These are phyloP conservation scores for Erebia palarica DNA, from an alignment of 2,888 invertebrate genomes.

Conservation along the genomic window DNA sequence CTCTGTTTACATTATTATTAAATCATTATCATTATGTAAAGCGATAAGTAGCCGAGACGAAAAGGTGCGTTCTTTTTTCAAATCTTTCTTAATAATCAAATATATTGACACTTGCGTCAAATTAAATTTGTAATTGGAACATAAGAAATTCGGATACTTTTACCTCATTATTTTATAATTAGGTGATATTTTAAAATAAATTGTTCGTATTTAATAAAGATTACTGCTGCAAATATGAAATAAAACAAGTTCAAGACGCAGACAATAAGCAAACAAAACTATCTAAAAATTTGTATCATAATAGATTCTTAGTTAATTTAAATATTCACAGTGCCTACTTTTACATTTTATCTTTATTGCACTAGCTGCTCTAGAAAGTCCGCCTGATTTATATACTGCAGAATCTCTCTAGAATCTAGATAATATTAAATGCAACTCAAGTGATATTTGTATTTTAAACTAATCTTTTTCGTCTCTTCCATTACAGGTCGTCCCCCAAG, in stretches of 20 bases:
- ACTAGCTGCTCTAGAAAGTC: background rate
- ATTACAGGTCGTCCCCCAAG: slow-evolving; percentile 84
- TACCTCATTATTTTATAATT: background rate
- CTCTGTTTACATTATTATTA: slow-evolving; percentile 54
- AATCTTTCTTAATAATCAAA: slow-evolving; percentile 16
- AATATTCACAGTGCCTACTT: background rate
- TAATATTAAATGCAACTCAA: background rate
- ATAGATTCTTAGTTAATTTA: background rate
- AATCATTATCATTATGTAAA: slow-evolving; percentile 59
- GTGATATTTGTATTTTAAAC: background rate
- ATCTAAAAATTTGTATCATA: background rate
- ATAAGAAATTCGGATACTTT: background rate
- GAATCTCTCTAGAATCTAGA: background rate
- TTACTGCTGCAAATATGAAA: no score
- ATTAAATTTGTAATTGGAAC: background rate
- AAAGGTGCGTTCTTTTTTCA: slow-evolving; percentile 59
- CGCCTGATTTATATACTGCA: background rate
- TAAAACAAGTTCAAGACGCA: background rate
- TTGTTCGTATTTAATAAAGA: no score
- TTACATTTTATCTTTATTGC: background rate
- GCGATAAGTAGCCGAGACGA: slow-evolving; percentile 48
- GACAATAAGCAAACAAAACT: background rate
- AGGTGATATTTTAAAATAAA: background rate
- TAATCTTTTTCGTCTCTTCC: slow-evolving; percentile 11
- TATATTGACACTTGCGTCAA: background rate